Percentiles rank a stretch among this genome's conserved stretches.
These are phyloP conservation scores for Campoletis raptor DNA, from an alignment of 2,888 invertebrate genomes.

Conservation along the genomic window DNA sequence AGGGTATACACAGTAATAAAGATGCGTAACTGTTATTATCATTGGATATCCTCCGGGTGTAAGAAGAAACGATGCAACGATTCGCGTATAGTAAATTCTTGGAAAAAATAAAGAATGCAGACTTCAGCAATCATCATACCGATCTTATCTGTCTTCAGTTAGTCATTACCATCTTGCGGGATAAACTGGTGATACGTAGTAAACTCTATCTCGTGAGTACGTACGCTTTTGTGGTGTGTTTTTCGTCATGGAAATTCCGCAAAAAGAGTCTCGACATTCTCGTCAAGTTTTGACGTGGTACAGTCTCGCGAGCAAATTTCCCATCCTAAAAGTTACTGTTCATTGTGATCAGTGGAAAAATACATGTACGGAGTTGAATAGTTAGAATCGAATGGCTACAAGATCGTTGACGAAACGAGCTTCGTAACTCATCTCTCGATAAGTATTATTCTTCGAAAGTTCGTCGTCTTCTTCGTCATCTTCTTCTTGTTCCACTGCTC, in stretches of 20 bases:
- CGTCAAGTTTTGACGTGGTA: background rate
- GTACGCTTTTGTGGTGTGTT: background rate
- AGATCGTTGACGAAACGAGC: conserved; percentile 69
- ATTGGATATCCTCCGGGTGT: conserved; percentile 60
- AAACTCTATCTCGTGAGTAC: conserved; percentile 42
- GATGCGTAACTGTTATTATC: conserved; percentile 77
- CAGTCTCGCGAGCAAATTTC: conserved; percentile 10
- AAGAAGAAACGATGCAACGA: conserved; percentile 30
- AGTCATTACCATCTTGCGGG: conserved; percentile 45
- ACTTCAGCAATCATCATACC: conserved; percentile 60
- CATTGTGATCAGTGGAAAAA: conserved; percentile 23
- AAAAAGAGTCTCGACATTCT: conserved; percentile 26
- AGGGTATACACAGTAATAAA: conserved; percentile 72
- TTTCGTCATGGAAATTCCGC: conserved; percentile 33
- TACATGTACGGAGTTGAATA: conserved; percentile 15
- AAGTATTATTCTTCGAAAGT: conserved; percentile 55
- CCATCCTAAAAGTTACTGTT: conserved; percentile 27
- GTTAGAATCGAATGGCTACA: conserved; percentile 24
- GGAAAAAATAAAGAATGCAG: conserved; percentile 36
- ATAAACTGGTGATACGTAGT: conserved; percentile 40
- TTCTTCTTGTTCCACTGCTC: conserved; percentile 18
- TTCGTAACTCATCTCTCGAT: conserved; percentile 71
- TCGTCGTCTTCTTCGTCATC: conserved; percentile 27
- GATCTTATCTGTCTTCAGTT: conserved; percentile 66
- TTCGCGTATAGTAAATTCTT: conserved; percentile 60